phyloP scores from a whole-genome alignment of 1,140 invertebrate species.

The Lycorma delicatula region DNA sequence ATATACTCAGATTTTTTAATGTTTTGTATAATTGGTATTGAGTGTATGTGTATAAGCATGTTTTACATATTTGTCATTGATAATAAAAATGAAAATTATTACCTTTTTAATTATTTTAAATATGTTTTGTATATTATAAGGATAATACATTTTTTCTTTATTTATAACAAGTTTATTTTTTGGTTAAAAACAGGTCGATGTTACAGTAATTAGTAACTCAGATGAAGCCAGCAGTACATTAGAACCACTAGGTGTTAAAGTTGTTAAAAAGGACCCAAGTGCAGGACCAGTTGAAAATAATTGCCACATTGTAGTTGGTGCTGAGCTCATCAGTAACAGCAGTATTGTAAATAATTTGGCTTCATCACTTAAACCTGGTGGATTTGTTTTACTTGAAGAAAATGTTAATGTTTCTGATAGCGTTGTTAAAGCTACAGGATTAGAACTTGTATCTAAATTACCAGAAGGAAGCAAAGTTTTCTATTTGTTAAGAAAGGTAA shows the following conservation, averaged over 20 bases:
- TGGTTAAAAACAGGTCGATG: neutral
- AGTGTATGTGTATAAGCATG: no score
- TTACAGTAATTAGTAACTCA: neutral
- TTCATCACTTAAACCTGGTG: conserved; percentile 54
- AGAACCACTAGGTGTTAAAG: conserved; percentile 47
- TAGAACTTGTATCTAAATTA: conserved; percentile 47
- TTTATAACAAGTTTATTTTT: neutral
- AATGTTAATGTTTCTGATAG: conserved; percentile 44
- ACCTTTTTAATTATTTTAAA: no score
- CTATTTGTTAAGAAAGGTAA: conserved; percentile 47
- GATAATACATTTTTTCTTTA: no score
- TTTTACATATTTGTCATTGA: neutral
- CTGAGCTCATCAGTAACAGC: conserved; percentile 42
- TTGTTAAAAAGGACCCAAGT: conserved; percentile 44
- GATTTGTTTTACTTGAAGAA: conserved; percentile 73
- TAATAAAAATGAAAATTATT: no score
- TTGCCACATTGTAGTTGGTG: conserved; percentile 55
- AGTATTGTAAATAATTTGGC: conserved; percentile 46
- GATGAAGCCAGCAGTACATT: conserved; percentile 36
- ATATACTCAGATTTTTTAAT: no score
- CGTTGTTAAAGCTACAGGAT: conserved; percentile 39
- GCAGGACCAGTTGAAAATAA: conserved; percentile 45
- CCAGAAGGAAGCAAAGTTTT: conserved; percentile 47
- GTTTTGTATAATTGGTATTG: no score
- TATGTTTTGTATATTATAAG: neutral